Conservation (phyloP, 2,888 invertebrate genomes). For the Drosophila cognata region DNA sequence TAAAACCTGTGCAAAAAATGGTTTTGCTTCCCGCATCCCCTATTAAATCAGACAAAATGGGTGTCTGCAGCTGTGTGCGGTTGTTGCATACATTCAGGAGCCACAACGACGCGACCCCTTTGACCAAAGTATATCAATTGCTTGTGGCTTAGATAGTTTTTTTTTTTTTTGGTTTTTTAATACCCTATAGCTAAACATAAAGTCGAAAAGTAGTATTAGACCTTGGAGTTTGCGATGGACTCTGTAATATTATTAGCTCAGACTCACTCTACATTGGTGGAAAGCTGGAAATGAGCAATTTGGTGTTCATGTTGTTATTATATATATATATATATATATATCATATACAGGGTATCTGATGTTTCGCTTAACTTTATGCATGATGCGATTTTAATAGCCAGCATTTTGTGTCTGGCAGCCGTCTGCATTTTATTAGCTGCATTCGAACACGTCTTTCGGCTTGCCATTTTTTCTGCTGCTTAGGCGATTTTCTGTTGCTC, state of each 20-base stretch:
- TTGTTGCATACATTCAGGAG: conserved; percentile 16
- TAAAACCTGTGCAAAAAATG: conserved; percentile 17
- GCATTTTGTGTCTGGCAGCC: conserved; percentile 16
- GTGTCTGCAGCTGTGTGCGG: conserved; percentile 16
- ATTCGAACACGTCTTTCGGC: conserved; percentile 6
- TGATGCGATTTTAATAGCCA: conserved; percentile 30
- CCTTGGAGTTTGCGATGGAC: not conserved
- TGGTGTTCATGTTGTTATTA: not conserved
- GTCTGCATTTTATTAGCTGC: conserved; percentile 44
- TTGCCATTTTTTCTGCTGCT: not conserved
- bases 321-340: not conserved
- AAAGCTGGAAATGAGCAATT: not conserved
- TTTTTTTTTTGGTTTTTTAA: not conserved
- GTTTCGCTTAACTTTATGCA: not conserved
- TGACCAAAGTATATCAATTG: conserved; percentile 21
- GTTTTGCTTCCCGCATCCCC: not conserved
- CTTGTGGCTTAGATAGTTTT: conserved; percentile 4
- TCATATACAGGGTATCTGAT: conserved; percentile 4
- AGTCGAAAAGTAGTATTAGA: not conserved
- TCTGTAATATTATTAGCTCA: not conserved
- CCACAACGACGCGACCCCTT: not conserved
- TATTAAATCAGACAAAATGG: conserved; percentile 14
- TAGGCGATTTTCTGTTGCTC: conserved; percentile 5
- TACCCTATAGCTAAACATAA: not conserved
- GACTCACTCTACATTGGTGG: not conserved